Evolutionary conservation across 2,888 invertebrate species (phyloP), one percentile per base, ranked within the genome.

Genomic region (Stictocephala bisonia): DNA sequence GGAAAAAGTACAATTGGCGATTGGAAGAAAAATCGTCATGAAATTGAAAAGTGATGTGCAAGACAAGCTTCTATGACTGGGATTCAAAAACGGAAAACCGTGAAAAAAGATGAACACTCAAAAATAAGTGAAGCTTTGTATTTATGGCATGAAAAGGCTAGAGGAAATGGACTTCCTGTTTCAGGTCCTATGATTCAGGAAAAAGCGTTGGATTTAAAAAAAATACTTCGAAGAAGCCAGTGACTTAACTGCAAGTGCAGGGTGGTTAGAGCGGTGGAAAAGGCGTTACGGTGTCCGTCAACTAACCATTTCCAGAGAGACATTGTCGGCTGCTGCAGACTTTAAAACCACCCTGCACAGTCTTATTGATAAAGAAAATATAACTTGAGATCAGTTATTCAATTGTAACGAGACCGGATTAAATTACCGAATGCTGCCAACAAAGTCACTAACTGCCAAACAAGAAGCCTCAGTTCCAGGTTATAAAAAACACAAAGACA

Each of bases 201-300:
- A 73, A 70, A 73, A 51, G 69, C 64, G 22, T 68, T 70, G 13
- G 2, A 70, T 15, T 70, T 69, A 13, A 35, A 69, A 11, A 9
- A 20, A 31, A 40, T 64, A 53, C 15, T 64, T 66, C 15, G 35
- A 53, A 51, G 51, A 40, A 18, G 50, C 50, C 66, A 26, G 27
- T 40, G 24, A 40, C 51, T 74, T 71, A 29, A 60, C 50, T 15
- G 70, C 73, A 22, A 70, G 70, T 64, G 68, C 24, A 11, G 64
- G 69, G 13, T 73, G 70, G 70, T 2, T 70, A 9, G 60, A 50
- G 22, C 26, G 60, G 0, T 73, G 56, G 68, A 73, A 73, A 60
- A 68, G 15, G 4, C 50, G 77, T 22, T 75, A 77, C 24, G 75
- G 77, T 1, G 53, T 73, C 31, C 50, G 53, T 13, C 53, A 73